phyloP scores from a whole-genome alignment of 2,888 invertebrate species.

The Callyntrura sp. region DNA sequence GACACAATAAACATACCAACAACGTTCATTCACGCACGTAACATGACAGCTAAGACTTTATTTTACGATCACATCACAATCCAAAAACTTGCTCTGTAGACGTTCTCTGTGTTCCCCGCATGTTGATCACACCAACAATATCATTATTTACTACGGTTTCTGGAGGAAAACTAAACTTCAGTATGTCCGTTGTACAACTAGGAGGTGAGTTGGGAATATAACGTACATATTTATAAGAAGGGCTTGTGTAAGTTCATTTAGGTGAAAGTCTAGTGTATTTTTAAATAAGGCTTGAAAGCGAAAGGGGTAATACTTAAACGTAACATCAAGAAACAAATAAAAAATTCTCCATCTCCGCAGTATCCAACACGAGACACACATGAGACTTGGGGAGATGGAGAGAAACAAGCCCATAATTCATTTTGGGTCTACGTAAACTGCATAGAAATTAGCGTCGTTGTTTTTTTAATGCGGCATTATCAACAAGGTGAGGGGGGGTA shows the following conservation, averaged over 20 bases:
- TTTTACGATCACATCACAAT: slow-evolving; percentile 2
- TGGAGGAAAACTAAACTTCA: too few species aligned
- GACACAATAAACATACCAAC: slow-evolving; percentile 24
- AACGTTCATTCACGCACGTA: slow-evolving; percentile 13
- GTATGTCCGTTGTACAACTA: too few species aligned
- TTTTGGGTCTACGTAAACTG: slow-evolving; percentile 72
- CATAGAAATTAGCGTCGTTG: slow-evolving; percentile 69
- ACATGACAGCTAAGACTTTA: slow-evolving; percentile 13
- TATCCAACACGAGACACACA: neutral
- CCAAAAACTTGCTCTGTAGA: neutral
- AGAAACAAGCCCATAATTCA: slow-evolving; percentile 73
- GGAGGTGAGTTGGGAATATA: too few species aligned
- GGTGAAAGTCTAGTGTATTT: too few species aligned
- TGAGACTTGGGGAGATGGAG: slow-evolving; percentile 25
- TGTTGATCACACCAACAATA: neutral
- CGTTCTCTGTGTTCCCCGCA: neutral
- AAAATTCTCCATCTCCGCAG: neutral
- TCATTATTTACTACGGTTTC: neutral
- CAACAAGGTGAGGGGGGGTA: neutral
- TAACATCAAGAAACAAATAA: neutral
- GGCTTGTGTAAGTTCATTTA: neutral
- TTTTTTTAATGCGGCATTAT: neutral
- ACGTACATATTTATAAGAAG: neutral
- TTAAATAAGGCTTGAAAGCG: neutral
- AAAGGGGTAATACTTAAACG: neutral